Percentiles rank a stretch among this genome's conserved stretches.
These are phyloP conservation scores for Girardinus metallicus DNA, from an alignment of 2,797 vertebrate genomes.

Conservation along the genomic window DNA sequence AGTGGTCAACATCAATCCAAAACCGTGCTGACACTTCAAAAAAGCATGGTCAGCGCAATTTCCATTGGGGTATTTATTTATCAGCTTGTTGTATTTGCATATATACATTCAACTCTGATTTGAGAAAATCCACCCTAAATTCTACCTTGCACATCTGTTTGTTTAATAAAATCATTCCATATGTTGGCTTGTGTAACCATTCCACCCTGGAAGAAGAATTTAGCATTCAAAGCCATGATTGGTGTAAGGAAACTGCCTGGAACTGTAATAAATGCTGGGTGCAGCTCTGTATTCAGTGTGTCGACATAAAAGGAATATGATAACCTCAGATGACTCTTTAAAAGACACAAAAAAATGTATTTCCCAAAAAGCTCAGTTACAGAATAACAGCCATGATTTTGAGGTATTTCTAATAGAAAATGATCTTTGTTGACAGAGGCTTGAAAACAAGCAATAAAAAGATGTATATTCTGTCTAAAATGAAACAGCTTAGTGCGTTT, in stretches of 20 bases:
- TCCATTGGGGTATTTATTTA: neutral
- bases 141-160: neutral
- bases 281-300: neutral
- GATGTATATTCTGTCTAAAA: neutral
- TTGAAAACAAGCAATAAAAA: neutral
- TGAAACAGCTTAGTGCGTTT: neutral
- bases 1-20: neutral
- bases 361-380: neutral
- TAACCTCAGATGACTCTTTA: neutral
- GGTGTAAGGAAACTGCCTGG: neutral
- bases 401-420: neutral
- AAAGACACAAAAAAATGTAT: neutral
- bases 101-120: neutral
- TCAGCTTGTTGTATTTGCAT: neutral
- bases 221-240: neutral
- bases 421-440: neutral
- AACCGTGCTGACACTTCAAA: neutral
- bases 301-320: neutral
- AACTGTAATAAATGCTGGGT: neutral
- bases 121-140: neutral
- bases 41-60: neutral
- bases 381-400: neutral
- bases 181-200: neutral
- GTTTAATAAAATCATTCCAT: neutral
- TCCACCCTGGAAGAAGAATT: neutral